phyloP scores from a whole-genome alignment of 2,888 invertebrate species.

The Hypomecis punctinalis region DNA sequence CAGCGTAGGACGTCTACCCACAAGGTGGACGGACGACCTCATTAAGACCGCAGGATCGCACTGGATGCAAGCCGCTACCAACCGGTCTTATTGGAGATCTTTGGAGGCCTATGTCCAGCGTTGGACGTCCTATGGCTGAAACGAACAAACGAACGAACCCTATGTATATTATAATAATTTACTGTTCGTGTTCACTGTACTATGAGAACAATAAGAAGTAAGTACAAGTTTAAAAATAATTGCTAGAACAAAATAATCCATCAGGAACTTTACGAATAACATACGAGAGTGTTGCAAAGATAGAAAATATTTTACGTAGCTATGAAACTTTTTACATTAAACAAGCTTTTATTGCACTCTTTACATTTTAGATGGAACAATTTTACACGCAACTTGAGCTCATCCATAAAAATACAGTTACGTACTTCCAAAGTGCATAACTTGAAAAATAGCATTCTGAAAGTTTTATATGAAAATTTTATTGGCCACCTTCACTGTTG shows the following conservation, averaged over 20 bases:
- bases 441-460: slow-evolving; percentile 1
- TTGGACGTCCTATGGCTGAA: too few species aligned
- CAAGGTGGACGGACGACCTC: too few species aligned
- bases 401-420: slow-evolving; percentile 17
- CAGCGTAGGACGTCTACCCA: too few species aligned
- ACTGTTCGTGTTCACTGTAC: too few species aligned
- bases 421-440: slow-evolving; percentile 8
- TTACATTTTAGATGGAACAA: slow-evolving; percentile 20
- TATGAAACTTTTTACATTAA: slow-evolving; percentile 13
- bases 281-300: neutral
- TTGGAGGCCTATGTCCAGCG: too few species aligned
- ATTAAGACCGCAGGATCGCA: too few species aligned
- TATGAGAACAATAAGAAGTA: neutral
- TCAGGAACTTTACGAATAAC: neutral
- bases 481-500: neutral
- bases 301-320: slow-evolving; percentile 6
- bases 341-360: slow-evolving; percentile 5
- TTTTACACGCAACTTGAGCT: slow-evolving; percentile 15
- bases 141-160: too few species aligned
- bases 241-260: neutral
- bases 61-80: too few species aligned
- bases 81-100: too few species aligned
- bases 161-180: too few species aligned
- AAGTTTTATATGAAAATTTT: slow-evolving; percentile 9
- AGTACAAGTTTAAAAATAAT: neutral